Percentiles rank a stretch among this genome's conserved stretches.
Conservation (phyloP, 1,140 invertebrate species). For the Metaphire vulgaris region DNA sequence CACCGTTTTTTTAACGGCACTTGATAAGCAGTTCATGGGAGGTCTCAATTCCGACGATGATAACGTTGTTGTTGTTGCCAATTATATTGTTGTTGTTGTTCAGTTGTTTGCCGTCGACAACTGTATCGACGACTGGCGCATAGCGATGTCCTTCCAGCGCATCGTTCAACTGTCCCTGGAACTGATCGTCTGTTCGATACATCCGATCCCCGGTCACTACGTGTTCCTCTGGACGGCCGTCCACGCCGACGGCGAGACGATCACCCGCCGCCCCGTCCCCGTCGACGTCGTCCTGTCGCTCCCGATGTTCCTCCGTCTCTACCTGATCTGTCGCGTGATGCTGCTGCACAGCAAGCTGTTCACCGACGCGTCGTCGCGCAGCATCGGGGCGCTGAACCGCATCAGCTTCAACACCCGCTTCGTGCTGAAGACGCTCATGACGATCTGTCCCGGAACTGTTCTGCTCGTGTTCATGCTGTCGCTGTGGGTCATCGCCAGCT, state of each 20-base stretch:
- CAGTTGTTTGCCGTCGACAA: slow-evolving; percentile 46
- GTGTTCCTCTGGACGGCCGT: slow-evolving; percentile 27
- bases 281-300: slow-evolving; percentile 44
- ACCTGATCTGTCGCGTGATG: slow-evolving; percentile 40
- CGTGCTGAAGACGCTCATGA: slow-evolving; percentile 97
- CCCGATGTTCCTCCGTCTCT: too few relatives aligned
- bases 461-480: slow-evolving; percentile 95
- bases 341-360: slow-evolving; percentile 47
- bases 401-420: slow-evolving; percentile 66
- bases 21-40: too few relatives aligned
- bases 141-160: slow-evolving; percentile 38
- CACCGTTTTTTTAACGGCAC: too few relatives aligned
- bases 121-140: too few relatives aligned
- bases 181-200: slow-evolving; percentile 45
- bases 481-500: slow-evolving; percentile 97
- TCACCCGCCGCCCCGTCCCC: slow-evolving; percentile 31
- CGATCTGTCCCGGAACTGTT: slow-evolving; percentile 96
- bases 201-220: slow-evolving; percentile 44
- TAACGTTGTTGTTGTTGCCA: too few relatives aligned
- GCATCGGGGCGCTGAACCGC: too few relatives aligned
- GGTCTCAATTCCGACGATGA: too few relatives aligned
- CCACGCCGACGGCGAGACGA: slow-evolving; percentile 1
- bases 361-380: too few relatives aligned
- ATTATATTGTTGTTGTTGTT: too few relatives aligned
- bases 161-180: slow-evolving; percentile 39